Percentiles rank a stretch among this genome's conserved stretches.
phyloP scores from a whole-genome alignment of 2,113 vertebrate genomes.

The Casuarius casuarius region DNA sequence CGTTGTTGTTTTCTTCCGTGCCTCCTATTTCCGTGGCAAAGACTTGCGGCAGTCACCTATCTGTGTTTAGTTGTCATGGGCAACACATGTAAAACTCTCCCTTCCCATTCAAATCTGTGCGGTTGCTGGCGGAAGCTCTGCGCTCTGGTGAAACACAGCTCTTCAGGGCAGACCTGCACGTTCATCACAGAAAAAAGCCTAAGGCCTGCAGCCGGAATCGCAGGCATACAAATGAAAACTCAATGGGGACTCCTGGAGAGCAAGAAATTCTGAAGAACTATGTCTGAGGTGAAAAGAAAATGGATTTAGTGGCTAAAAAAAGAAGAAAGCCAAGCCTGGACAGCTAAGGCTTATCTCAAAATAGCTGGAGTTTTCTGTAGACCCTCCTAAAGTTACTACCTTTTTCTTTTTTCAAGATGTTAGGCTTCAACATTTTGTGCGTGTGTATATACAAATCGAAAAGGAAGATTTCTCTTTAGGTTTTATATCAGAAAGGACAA shows the following conservation, averaged over 20 bases:
- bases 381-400: background rate
- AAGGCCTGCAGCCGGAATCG: background rate
- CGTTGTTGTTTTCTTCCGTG: background rate
- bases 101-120: background rate
- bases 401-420: background rate
- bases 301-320: background rate
- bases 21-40: background rate
- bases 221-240: background rate
- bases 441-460: background rate
- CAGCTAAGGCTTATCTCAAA: background rate
- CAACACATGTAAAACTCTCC: background rate
- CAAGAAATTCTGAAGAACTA: background rate
- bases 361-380: background rate
- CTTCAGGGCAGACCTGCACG: background rate
- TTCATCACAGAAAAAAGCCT: background rate
- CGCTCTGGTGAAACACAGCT: background rate
- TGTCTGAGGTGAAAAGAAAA: background rate
- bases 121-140: background rate
- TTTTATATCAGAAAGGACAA: slow-evolving; percentile 30
- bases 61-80: background rate
- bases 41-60: background rate
- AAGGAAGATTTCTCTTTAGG: background rate
- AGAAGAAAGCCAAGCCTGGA: background rate
- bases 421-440: background rate
- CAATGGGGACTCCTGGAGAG: rapidly evolving